Evolutionary conservation across 2,797 vertebrate genomes (phyloP).

Genomic region (Microctenopoma steveboyesi): DNA sequence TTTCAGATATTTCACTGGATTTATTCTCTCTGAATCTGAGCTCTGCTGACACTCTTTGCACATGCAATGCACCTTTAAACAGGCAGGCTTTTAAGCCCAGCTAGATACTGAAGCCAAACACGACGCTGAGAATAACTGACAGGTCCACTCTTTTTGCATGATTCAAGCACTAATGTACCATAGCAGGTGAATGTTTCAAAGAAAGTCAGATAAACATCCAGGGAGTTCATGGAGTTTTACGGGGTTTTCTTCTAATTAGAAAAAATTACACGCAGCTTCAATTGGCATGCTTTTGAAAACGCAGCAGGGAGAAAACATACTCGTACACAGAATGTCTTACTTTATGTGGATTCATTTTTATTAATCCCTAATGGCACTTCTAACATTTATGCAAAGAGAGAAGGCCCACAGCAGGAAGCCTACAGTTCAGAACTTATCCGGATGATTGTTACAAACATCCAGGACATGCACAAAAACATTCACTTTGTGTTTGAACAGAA

Average conservation of each 20-base stretch:
- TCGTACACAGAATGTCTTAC: slow-evolving; percentile 44
- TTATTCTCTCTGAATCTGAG: neutral
- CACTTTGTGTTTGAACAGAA: slow-evolving; percentile 49
- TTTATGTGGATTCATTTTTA: slow-evolving; percentile 60
- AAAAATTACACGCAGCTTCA: slow-evolving; percentile 16
- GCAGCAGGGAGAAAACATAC: slow-evolving; percentile 38
- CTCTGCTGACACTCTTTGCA: slow-evolving; percentile 6
- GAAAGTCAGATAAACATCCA: slow-evolving; percentile 7
- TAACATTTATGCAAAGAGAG: slow-evolving; percentile 58
- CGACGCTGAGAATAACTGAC: slow-evolving; percentile 27
- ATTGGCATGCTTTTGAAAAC: slow-evolving; percentile 15
- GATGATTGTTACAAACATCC: slow-evolving; percentile 51
- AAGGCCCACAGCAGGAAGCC: slow-evolving; percentile 49
- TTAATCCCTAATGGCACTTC: slow-evolving; percentile 65
- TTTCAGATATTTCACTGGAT: neutral
- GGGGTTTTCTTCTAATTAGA: slow-evolving; percentile 9
- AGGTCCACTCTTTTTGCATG: slow-evolving; percentile 1
- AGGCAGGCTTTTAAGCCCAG: slow-evolving; percentile 6
- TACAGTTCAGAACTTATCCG: slow-evolving; percentile 47
- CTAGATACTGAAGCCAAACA: neutral
- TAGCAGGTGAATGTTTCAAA: slow-evolving; percentile 14
- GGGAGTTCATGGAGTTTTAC: neutral
- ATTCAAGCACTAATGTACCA: slow-evolving; percentile 20
- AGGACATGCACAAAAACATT: slow-evolving; percentile 3
- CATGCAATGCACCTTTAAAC: neutral